phyloP scores from a whole-genome alignment of 2,888 invertebrate genomes.

The Brachycybe producta region DNA sequence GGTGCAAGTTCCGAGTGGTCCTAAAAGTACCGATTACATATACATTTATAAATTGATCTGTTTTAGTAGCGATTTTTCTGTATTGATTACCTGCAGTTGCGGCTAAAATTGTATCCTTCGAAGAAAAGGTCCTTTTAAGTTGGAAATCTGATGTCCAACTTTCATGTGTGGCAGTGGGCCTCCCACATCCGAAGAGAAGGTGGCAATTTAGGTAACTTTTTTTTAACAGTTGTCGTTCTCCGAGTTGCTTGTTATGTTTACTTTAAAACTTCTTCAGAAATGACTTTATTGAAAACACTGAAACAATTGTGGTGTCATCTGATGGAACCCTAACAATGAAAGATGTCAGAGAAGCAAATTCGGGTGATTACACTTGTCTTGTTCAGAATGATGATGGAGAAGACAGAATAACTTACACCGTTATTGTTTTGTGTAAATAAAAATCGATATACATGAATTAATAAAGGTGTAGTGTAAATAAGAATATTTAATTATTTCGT shows the following conservation, averaged over 20 bases:
- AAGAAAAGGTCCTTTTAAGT: slow-evolving; percentile 30
- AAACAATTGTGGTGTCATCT: slow-evolving; percentile 28
- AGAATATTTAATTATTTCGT: no score
- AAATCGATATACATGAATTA: not conserved
- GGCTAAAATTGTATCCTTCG: slow-evolving; percentile 82
- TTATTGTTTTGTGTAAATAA: slow-evolving; percentile 66
- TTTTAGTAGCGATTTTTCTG: slow-evolving; percentile 6
- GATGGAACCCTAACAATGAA: slow-evolving; percentile 84
- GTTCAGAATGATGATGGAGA: slow-evolving; percentile 86
- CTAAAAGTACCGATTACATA: slow-evolving; percentile 12
- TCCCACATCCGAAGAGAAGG: slow-evolving; percentile 75
- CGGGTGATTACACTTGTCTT: slow-evolving; percentile 85
- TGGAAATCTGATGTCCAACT: slow-evolving; percentile 73
- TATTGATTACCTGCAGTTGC: slow-evolving; percentile 50
- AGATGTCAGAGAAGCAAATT: slow-evolving; percentile 76
- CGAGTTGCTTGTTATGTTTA: no score
- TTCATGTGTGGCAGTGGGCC: slow-evolving; percentile 81
- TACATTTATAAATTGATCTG: not conserved
- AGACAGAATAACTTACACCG: slow-evolving; percentile 80
- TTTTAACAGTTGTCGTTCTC: not conserved
- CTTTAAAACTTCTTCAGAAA: not conserved
- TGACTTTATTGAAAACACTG: no score
- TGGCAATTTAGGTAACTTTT: slow-evolving; percentile 45
- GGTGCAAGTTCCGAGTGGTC: slow-evolving; percentile 15
- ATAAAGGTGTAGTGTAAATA: not conserved